Conservation (phyloP, 2,113 vertebrate genomes). For the Etheostoma spectabile region DNA sequence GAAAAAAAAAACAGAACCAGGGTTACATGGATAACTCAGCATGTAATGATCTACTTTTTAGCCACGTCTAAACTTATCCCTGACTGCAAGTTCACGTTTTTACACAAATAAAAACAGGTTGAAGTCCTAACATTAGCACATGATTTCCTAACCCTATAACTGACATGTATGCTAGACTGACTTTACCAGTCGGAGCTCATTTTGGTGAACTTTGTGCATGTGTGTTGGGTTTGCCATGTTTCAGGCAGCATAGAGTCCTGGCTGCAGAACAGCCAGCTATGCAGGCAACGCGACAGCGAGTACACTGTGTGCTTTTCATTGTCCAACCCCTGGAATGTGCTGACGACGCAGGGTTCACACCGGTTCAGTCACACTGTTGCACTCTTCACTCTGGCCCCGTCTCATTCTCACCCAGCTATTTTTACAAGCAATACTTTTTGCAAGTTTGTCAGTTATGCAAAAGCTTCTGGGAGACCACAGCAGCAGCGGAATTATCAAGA, state of each 20-base stretch:
- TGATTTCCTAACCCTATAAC: background rate
- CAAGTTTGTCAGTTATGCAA: constrained; percentile 71
- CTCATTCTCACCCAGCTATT: constrained; percentile 63
- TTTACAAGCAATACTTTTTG: constrained; percentile 58
- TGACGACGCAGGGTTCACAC: constrained; percentile 77
- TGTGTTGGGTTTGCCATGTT: constrained; percentile 36
- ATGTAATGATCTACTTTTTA: background rate
- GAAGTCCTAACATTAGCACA: background rate
- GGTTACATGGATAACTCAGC: background rate
- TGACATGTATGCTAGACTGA: background rate
- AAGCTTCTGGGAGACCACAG: constrained; percentile 29
- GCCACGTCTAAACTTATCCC: background rate
- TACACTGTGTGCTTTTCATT: constrained; percentile 82
- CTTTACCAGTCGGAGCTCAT: background rate
- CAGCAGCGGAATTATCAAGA: constrained; percentile 20
- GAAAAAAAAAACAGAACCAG: background rate
- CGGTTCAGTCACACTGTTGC: constrained; percentile 74
- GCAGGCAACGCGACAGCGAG: constrained; percentile 70
- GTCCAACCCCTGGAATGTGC: constrained; percentile 82
- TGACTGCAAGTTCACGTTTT: background rate
- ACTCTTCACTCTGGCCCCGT: constrained; percentile 57
- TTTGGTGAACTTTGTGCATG: constrained; percentile 17
- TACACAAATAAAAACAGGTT: background rate
- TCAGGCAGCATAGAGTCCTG: constrained; percentile 46
- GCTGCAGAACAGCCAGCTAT: constrained; percentile 58